phyloP scores from a whole-genome alignment of 1,140 invertebrate genomes.

The Drosophila persimilis region DNA sequence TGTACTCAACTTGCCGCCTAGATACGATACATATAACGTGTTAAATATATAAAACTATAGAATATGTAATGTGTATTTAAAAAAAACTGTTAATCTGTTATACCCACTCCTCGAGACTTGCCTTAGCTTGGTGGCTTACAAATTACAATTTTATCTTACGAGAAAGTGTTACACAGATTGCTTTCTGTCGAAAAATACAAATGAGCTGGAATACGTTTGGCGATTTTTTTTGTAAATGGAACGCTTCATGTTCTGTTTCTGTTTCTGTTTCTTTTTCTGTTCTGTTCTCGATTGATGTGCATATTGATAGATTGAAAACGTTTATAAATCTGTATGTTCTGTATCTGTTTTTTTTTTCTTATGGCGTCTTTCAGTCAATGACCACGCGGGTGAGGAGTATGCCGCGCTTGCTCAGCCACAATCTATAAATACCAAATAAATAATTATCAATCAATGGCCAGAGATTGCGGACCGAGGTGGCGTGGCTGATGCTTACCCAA shows the following conservation, averaged over 20 bases:
- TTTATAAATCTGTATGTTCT: constrained; percentile 31
- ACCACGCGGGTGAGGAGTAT: constrained; percentile 86
- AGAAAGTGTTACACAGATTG: constrained; percentile 37
- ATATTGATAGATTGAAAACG: constrained; percentile 65
- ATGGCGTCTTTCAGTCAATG: constrained; percentile 84
- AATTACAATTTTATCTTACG: constrained; percentile 49
- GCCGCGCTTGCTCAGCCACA: constrained; percentile 88
- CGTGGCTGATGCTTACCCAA: constrained; percentile 87
- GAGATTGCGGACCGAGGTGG: constrained; percentile 14
- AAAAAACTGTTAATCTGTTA: constrained; percentile 50
- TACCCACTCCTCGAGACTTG: constrained; percentile 48
- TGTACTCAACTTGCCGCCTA: constrained; percentile 21
- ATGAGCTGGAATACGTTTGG: constrained; percentile 74
- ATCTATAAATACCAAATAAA: constrained; percentile 81
- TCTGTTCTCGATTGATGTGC: constrained; percentile 48
- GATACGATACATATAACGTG: constrained; percentile 25
- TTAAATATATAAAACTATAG: constrained; percentile 42
- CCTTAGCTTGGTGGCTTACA: constrained; percentile 50
- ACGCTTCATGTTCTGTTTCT: constrained; percentile 59
- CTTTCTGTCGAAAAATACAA: constrained; percentile 43
- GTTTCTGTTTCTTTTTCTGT: constrained; percentile 31
- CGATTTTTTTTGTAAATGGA: constrained; percentile 56
- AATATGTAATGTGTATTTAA: constrained; percentile 33
- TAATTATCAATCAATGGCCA: constrained; percentile 14
- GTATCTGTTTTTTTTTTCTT: constrained; percentile 37